These are phyloP conservation scores for Odontamblyopus lacepedii DNA, from an alignment of 2,797 vertebrate species.

Conservation along the genomic window DNA sequence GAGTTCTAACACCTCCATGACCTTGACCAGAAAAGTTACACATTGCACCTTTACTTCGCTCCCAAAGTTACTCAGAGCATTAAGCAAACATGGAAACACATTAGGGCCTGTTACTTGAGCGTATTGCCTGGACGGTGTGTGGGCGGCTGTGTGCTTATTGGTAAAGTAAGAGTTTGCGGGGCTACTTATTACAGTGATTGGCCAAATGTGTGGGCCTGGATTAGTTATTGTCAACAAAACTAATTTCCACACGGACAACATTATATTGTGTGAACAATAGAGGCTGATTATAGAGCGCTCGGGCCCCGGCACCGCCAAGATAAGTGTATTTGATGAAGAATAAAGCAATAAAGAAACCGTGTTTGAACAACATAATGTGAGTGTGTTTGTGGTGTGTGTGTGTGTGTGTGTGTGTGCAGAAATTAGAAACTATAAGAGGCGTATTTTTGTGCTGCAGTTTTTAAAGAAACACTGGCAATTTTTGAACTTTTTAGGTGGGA, in stretches of 20 bases:
- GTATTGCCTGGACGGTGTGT: not conserved
- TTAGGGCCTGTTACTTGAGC: too few relatives aligned
- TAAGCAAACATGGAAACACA: not conserved
- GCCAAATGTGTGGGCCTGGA: slow-evolving; percentile 36
- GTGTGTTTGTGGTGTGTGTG: not conserved
- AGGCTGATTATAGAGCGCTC: slow-evolving; percentile 38
- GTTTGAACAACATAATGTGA: not conserved
- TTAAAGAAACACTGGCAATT: slow-evolving; percentile 6
- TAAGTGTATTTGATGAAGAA: slow-evolving; percentile 12
- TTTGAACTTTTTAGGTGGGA: not conserved
- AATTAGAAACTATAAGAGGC: not conserved
- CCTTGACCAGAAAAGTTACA: too few relatives aligned
- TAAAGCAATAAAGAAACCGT: slow-evolving; percentile 9
- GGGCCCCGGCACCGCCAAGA: slow-evolving; percentile 11
- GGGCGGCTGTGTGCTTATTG: slow-evolving; percentile 26
- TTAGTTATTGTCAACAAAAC: slow-evolving; percentile 50
- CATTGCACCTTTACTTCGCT: too few relatives aligned
- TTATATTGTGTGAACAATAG: slow-evolving; percentile 49
- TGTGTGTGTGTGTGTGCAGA: not conserved
- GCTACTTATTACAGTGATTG: slow-evolving; percentile 43
- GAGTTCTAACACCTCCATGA: too few relatives aligned
- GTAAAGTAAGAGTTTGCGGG: slow-evolving; percentile 30
- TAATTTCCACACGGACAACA: slow-evolving; percentile 20
- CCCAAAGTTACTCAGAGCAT: too few relatives aligned
- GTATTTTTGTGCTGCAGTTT: not conserved